A percentile compares a stretch with the other conserved stretches of the same genome.
Evolutionary conservation across 2,113 vertebrate species (phyloP).

Genomic region (Sceloporus undulatus): DNA sequence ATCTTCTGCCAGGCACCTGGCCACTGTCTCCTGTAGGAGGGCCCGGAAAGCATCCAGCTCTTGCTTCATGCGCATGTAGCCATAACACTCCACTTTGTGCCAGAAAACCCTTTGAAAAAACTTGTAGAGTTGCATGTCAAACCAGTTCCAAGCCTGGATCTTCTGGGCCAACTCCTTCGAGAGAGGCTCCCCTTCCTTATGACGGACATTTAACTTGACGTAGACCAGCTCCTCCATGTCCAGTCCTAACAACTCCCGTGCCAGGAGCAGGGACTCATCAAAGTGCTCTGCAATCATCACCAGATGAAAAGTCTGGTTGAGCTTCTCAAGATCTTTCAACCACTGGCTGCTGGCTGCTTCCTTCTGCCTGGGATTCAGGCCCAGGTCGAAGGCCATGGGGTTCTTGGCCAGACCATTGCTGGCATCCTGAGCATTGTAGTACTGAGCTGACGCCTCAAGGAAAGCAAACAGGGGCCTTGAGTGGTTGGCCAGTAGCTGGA

Average conservation of each 20-base stretch:
- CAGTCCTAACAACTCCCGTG: slow-evolving; percentile 54
- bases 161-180: slow-evolving; percentile 1
- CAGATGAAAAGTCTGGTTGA: slow-evolving; percentile 63
- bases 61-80: slow-evolving; percentile 46
- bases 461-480: slow-evolving; percentile 44
- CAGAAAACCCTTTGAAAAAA: slow-evolving; percentile 65
- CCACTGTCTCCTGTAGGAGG: slow-evolving; percentile 13
- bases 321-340: slow-evolving; percentile 38
- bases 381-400: slow-evolving; percentile 70
- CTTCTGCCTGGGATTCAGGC: slow-evolving; percentile 38
- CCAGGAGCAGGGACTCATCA: slow-evolving; percentile 66
- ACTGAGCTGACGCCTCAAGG: slow-evolving; percentile 24
- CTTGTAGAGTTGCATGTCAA: slow-evolving; percentile 59
- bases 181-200: neutral
- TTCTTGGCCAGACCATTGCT: slow-evolving; percentile 47
- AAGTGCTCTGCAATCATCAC: slow-evolving; percentile 69
- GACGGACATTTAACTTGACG: slow-evolving; percentile 53
- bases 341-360: slow-evolving; percentile 25
- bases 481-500: slow-evolving; percentile 15
- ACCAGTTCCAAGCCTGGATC: slow-evolving; percentile 56
- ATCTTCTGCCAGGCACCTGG: slow-evolving; percentile 48
- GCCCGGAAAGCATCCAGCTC: slow-evolving; percentile 46
- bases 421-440: slow-evolving; percentile 46
- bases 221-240: slow-evolving; percentile 58
- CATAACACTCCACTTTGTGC: slow-evolving; percentile 51